Evolutionary conservation across 1,140 invertebrate genomes (phyloP).

Genomic region (Aphelenchoides besseyi): DNA sequence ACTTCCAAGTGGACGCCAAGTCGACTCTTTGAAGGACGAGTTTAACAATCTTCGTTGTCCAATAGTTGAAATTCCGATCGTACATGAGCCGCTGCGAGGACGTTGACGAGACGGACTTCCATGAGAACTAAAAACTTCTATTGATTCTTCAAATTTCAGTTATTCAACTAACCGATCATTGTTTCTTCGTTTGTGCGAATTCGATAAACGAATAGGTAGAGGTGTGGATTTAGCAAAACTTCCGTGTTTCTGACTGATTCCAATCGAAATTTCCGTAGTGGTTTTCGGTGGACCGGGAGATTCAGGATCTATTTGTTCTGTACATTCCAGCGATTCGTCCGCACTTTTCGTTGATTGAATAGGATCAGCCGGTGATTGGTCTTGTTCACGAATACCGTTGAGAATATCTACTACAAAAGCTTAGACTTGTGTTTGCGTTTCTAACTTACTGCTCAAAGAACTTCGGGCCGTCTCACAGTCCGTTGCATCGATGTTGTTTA

Average conservation of each 20-base stretch:
- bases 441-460: slow-evolving; percentile 37
- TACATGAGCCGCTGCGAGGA: background rate
- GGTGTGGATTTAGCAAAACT: too few relatives aligned
- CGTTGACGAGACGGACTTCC: background rate
- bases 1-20: background rate
- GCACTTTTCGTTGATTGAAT: too few relatives aligned
- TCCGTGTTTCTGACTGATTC: slow-evolving; percentile 20
- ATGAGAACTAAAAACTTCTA: background rate
- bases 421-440: too few relatives aligned
- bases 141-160: too few relatives aligned
- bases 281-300: slow-evolving; percentile 26
- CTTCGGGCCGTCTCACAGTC: slow-evolving; percentile 40
- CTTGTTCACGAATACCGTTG: slow-evolving; percentile 32
- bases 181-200: background rate
- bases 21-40: background rate
- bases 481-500: slow-evolving; percentile 42
- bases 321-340: slow-evolving; percentile 8
- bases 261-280: background rate
- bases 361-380: background rate
- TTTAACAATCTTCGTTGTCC: background rate
- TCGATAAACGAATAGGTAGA: background rate
- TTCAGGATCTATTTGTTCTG: slow-evolving; percentile 7
- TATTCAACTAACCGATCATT: background rate
- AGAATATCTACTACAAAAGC: slow-evolving; percentile 9
- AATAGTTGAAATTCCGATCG: background rate